A percentile compares a stretch with the other conserved stretches of the same genome.
Conservation (phyloP, 2,797 vertebrate genomes). For the Gymnoscopelus braueri region DNA sequence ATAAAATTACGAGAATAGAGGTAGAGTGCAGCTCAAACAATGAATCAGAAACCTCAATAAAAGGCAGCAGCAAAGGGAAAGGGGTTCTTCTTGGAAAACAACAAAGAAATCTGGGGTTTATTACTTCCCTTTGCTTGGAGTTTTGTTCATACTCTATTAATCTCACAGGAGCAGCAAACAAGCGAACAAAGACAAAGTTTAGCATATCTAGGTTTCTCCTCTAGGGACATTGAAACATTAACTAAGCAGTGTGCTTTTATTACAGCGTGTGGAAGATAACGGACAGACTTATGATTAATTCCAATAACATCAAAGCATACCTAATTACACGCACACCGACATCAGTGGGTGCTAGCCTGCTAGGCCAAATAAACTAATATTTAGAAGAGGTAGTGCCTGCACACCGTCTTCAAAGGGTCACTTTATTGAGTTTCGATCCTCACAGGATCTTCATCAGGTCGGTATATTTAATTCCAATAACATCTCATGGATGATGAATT, state of each 20-base stretch:
- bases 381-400: no score
- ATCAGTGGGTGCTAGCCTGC: no score
- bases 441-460: no score
- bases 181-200: conserved; percentile 60
- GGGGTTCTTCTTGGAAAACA: conserved; percentile 62
- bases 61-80: neutral
- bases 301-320: conserved; percentile 1
- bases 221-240: conserved; percentile 48
- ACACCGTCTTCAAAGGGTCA: no score
- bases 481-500: conserved; percentile 48
- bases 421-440: no score
- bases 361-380: no score
- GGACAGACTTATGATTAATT: conserved; percentile 49
- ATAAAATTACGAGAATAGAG: no score
- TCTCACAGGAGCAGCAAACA: conserved; percentile 68
- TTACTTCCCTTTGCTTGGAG: conserved; percentile 55
- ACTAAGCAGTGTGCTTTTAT: conserved; percentile 32
- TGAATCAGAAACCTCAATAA: no score
- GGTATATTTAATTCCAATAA: conserved; percentile 47
- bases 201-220: conserved; percentile 73
- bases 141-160: conserved; percentile 56
- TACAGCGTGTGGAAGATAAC: conserved; percentile 50
- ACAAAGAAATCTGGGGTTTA: conserved; percentile 52
- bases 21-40: no score
- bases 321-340: no score